Evolutionary conservation across 1,140 invertebrate genomes (phyloP).

Genomic region (Ruditapes philippinarum): DNA sequence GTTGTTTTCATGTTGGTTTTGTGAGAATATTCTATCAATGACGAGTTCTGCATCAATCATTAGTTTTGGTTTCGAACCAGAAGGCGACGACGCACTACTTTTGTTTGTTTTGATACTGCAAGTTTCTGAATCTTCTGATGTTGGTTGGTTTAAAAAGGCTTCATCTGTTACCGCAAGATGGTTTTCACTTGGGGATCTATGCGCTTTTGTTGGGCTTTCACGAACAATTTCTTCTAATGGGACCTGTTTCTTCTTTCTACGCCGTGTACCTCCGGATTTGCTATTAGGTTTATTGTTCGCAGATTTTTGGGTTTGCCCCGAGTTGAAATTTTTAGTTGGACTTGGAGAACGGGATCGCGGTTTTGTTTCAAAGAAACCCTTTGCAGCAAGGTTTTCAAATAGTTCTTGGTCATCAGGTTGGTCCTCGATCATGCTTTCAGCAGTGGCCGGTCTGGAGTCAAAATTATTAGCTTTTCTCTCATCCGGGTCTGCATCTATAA

Average conservation of each 20-base stretch:
- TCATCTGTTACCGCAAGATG: conserved; percentile 67
- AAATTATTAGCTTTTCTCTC: neutral
- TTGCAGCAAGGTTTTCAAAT: conserved; percentile 76
- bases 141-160: conserved; percentile 71
- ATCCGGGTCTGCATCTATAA: conserved; percentile 69
- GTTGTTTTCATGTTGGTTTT: conserved; percentile 50
- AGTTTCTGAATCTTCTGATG: conserved; percentile 75
- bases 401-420: conserved; percentile 71
- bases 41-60: conserved; percentile 72
- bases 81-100: conserved; percentile 31
- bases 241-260: conserved; percentile 66
- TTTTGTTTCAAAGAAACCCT: conserved; percentile 73
- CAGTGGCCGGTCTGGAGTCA: conserved; percentile 45
- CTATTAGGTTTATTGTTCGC: conserved; percentile 9
- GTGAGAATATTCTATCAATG: conserved; percentile 75
- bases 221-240: conserved; percentile 75
- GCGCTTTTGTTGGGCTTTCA: conserved; percentile 76
- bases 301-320: conserved; percentile 9
- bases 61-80: conserved; percentile 43
- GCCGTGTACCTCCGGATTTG: conserved; percentile 18
- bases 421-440: conserved; percentile 69
- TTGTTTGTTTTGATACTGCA: conserved; percentile 68
- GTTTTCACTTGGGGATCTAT: conserved; percentile 65
- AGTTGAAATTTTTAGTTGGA: conserved; percentile 38
- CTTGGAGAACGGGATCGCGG: conserved; percentile 60